These are phyloP conservation scores for Phrynosoma platyrhinos DNA, from an alignment of 2,113 vertebrate species.

Conservation along the genomic window DNA sequence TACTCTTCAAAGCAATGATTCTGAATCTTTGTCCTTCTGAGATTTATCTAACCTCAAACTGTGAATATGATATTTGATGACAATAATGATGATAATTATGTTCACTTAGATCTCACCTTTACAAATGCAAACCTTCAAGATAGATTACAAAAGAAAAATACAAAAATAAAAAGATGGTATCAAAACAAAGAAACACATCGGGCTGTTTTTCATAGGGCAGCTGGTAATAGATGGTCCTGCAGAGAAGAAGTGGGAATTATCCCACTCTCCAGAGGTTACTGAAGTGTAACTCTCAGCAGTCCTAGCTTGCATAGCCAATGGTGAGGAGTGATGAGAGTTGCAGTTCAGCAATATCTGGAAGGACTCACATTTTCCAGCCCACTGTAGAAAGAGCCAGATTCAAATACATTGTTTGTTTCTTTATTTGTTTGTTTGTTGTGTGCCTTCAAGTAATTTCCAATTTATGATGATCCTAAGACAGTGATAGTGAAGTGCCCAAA, in stretches of 20 bases:
- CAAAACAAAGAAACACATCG: neutral
- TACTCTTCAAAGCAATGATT: neutral
- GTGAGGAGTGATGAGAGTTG: too few relatives aligned
- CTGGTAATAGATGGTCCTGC: neutral
- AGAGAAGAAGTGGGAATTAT: neutral
- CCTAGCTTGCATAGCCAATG: too few relatives aligned
- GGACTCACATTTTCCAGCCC: too few relatives aligned
- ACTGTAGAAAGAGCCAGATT: too few relatives aligned
- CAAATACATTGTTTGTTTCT: too few relatives aligned
- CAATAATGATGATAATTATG: neutral
- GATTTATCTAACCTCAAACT: neutral
- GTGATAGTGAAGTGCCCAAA: too few relatives aligned
- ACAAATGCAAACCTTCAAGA: neutral
- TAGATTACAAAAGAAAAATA: neutral
- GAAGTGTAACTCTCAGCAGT: too few relatives aligned
- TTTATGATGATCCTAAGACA: too few relatives aligned
- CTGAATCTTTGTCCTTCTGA: neutral
- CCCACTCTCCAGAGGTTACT: too few relatives aligned
- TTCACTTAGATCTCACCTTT: neutral
- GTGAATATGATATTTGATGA: neutral
- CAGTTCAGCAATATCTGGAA: too few relatives aligned
- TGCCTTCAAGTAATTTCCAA: too few relatives aligned
- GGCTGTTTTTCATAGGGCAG: neutral
- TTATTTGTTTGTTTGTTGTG: too few relatives aligned
- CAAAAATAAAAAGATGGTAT: neutral